phyloP scores from a whole-genome alignment of 2,797 vertebrate genomes.

The Tarsius wallacei region DNA sequence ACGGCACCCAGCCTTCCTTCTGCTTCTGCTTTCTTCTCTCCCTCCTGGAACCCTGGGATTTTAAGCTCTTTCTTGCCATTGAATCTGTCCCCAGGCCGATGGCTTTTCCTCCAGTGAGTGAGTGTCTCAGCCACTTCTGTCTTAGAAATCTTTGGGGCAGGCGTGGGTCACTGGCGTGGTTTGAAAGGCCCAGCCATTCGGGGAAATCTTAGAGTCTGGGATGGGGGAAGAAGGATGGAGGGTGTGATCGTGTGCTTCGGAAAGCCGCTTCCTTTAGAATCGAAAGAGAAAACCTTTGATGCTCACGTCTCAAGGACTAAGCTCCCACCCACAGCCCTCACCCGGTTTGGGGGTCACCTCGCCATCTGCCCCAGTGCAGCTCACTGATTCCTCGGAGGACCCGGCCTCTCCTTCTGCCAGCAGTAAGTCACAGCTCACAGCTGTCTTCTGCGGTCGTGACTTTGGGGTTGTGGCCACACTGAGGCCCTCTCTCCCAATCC shows the following conservation, averaged over 20 bases:
- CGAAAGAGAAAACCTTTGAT: neutral
- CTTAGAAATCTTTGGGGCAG: neutral
- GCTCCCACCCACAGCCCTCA: no score
- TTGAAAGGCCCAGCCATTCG: neutral
- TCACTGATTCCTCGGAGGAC: rapidly evolving
- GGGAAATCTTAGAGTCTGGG: neutral
- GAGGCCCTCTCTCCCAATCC: neutral
- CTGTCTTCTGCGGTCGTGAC: neutral
- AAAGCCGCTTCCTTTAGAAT: neutral
- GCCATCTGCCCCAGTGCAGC: rapidly evolving
- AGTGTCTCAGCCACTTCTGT: neutral
- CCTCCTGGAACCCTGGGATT: neutral
- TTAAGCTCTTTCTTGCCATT: neutral
- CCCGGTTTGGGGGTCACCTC: neutral
- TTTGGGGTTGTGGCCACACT: neutral
- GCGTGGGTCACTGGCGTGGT: neutral
- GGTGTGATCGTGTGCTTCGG: neutral
- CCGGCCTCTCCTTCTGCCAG: neutral
- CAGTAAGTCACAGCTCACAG: neutral
- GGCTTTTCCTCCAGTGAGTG: neutral
- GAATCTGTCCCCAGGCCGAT: neutral
- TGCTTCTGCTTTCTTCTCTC: neutral
- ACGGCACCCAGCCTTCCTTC: neutral
- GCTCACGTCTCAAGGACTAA: neutral
- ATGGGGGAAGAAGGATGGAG: neutral